These are phyloP conservation scores for Magallana ariakensis DNA, from an alignment of 1,140 invertebrate species.

Conservation along the genomic window DNA sequence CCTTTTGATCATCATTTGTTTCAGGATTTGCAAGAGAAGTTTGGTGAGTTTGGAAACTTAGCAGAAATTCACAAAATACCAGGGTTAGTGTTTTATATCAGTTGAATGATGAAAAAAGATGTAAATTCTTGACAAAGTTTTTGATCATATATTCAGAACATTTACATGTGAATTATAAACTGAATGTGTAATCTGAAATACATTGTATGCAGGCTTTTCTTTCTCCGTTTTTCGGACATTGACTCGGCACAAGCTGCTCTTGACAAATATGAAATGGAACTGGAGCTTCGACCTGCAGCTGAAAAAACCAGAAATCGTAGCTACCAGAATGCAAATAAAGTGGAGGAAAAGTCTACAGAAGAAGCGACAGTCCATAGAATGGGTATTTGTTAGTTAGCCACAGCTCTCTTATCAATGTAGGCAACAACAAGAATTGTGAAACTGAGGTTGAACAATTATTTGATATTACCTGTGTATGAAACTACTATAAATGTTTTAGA, in stretches of 20 bases:
- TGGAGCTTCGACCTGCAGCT: conserved; percentile 39
- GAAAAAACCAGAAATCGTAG: conserved; percentile 42
- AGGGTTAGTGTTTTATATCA: conserved; percentile 35
- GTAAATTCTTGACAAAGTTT: not conserved
- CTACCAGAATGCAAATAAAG: not conserved
- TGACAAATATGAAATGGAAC: conserved; percentile 14
- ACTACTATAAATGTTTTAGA: too few relatives aligned
- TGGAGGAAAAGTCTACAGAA: not conserved
- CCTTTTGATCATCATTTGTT: not conserved
- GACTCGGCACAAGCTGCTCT: conserved; percentile 31
- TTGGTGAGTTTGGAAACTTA: conserved; percentile 42
- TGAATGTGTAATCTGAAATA: too few relatives aligned
- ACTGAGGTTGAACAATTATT: too few relatives aligned
- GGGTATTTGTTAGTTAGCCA: not conserved
- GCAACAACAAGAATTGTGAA: too few relatives aligned
- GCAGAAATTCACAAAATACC: conserved; percentile 53
- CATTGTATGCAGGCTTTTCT: conserved; percentile 42
- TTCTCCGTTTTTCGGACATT: conserved; percentile 42
- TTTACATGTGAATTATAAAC: too few relatives aligned
- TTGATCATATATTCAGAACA: not conserved
- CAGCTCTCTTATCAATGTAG: too few relatives aligned
- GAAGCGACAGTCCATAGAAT: not conserved
- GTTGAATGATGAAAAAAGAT: not conserved
- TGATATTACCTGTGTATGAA: too few relatives aligned
- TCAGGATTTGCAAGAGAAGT: conserved; percentile 44